Conservation (phyloP, 2,113 vertebrate species). For the Tiliqua scincoides region DNA sequence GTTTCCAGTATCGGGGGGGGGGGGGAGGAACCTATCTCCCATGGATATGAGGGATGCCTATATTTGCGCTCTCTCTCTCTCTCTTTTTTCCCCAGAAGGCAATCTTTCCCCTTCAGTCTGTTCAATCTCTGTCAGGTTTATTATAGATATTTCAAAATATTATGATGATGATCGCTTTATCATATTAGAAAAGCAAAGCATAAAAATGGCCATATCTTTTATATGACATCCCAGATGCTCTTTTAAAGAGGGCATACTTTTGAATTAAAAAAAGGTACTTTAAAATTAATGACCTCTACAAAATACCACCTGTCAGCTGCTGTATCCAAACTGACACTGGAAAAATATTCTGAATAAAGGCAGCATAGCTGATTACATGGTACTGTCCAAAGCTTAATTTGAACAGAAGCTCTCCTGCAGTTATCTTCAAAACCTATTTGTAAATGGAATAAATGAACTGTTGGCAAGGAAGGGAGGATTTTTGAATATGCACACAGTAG, state of each 20-base stretch:
- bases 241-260: constrained; percentile 32
- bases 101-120: not conserved
- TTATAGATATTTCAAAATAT: constrained; percentile 29
- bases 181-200: constrained; percentile 25
- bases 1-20: no score
- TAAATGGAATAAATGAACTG: not conserved
- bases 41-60: no score
- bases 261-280: constrained; percentile 29
- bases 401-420: not conserved
- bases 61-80: no score
- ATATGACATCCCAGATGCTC: not conserved
- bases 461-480: not conserved
- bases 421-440: not conserved
- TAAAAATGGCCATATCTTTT: constrained; percentile 13
- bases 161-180: constrained; percentile 24
- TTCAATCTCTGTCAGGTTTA: constrained; percentile 10
- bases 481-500: not conserved
- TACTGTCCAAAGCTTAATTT: constrained; percentile 1
- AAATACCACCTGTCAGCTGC: not conserved
- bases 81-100: not conserved
- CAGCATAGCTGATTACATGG: constrained; percentile 8
- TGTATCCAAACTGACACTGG: not conserved
- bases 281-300: constrained; percentile 40
- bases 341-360: constrained; percentile 10
- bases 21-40: no score